Conservation (phyloP, 2,113 vertebrate genomes). For the Nesoenas mayeri region DNA sequence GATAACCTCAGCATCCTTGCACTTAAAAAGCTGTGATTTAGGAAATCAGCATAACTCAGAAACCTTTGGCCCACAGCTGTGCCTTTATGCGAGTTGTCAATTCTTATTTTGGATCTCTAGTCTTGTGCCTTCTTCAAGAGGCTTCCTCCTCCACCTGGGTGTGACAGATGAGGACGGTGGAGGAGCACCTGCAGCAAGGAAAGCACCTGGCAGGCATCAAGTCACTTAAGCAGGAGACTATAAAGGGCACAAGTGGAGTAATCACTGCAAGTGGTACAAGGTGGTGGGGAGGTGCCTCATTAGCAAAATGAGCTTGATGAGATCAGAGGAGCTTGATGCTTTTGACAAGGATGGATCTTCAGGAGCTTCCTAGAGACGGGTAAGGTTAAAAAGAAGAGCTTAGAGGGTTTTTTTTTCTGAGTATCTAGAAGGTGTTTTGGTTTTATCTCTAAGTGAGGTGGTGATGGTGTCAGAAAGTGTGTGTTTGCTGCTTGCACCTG, state of each 20-base stretch:
- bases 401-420: background rate
- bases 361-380: background rate
- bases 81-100: background rate
- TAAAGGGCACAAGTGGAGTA: background rate
- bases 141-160: background rate
- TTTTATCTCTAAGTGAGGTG: background rate
- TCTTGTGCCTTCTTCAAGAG: background rate
- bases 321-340: background rate
- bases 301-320: background rate
- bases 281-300: fast-evolving
- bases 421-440: background rate
- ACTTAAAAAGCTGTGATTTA: background rate
- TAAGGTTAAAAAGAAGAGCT: background rate
- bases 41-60: background rate
- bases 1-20: background rate
- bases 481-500: background rate
- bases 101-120: background rate
- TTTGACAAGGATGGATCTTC: background rate
- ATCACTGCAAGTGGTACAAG: background rate
- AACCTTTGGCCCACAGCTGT: background rate
- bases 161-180: background rate
- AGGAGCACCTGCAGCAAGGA: background rate
- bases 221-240: background rate
- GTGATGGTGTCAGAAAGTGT: background rate
- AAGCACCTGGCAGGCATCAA: background rate